Percentiles rank a stretch among this genome's conserved stretches.
These are phyloP conservation scores for Merluccius polli DNA, from an alignment of 2,797 vertebrate genomes.

Conservation along the genomic window DNA sequence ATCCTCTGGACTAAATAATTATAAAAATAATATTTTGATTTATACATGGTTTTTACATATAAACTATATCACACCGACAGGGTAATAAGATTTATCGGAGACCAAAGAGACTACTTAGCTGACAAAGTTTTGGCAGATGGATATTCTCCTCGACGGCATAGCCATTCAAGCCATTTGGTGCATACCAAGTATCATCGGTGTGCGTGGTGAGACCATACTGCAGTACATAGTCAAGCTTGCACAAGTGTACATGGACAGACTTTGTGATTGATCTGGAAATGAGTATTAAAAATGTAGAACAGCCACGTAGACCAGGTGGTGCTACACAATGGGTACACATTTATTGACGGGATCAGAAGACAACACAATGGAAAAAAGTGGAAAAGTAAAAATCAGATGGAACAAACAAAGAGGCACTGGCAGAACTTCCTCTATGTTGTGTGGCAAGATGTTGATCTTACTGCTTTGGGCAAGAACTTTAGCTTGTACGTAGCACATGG, in stretches of 20 bases:
- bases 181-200: slow-evolving; percentile 26
- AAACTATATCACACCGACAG: no score
- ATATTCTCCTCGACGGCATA: slow-evolving; percentile 39
- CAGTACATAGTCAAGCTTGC: slow-evolving; percentile 33
- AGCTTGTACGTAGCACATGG: slow-evolving; percentile 31
- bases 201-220: slow-evolving; percentile 21
- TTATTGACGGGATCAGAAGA: slow-evolving; percentile 21
- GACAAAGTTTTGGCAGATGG: slow-evolving; percentile 28
- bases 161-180: slow-evolving; percentile 28
- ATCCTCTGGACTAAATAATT: no score
- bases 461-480: slow-evolving; percentile 23
- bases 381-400: slow-evolving; percentile 38
- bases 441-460: slow-evolving; percentile 34
- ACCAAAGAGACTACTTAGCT: slow-evolving; percentile 23
- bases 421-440: slow-evolving; percentile 29
- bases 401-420: slow-evolving; percentile 36
- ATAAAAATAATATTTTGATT: no score
- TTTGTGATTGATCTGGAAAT: slow-evolving; percentile 28
- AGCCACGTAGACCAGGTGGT: slow-evolving; percentile 15
- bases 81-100: slow-evolving; percentile 6
- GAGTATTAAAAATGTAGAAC: slow-evolving; percentile 27
- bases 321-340: slow-evolving; percentile 27
- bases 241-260: slow-evolving; percentile 26
- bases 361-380: slow-evolving; percentile 35
- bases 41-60: no score